Conservation (phyloP, 2,797 vertebrate genomes). For the Knipowitschia caucasica region DNA sequence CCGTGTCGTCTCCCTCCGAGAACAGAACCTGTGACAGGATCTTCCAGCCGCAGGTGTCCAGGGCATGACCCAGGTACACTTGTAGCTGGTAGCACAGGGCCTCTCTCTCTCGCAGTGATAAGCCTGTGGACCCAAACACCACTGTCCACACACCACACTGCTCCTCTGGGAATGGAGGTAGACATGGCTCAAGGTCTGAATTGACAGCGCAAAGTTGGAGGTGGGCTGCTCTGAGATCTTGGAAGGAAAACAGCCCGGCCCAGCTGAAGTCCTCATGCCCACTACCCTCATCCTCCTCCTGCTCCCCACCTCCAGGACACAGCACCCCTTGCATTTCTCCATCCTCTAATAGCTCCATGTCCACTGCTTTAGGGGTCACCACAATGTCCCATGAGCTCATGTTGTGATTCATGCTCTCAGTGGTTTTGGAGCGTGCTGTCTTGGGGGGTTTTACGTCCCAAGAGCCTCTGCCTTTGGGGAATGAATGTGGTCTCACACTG, state of each 20-base stretch:
- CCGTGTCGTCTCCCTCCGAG: constrained; percentile 86
- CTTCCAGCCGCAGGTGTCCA: constrained; percentile 97
- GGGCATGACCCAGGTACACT: constrained; percentile 89
- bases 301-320: constrained; percentile 44
- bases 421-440: constrained; percentile 19
- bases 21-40: constrained; percentile 95
- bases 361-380: constrained; percentile 46
- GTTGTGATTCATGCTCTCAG: constrained; percentile 45
- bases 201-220: constrained; percentile 91
- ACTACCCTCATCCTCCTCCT: constrained; percentile 36
- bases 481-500: constrained; percentile 43
- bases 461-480: constrained; percentile 34
- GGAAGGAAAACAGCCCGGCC: constrained; percentile 94
- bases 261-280: constrained; percentile 88
- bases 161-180: constrained; percentile 90
- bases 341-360: constrained; percentile 64
- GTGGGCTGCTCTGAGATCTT: constrained; percentile 87
- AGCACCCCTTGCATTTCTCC: constrained; percentile 21
- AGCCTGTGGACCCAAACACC: constrained; percentile 80
- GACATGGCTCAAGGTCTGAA: constrained; percentile 88
- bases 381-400: constrained; percentile 55
- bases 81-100: constrained; percentile 87
- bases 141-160: constrained; percentile 90
- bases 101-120: constrained; percentile 82
- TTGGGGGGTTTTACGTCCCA: constrained; percentile 17